Evolutionary conservation across 2,113 vertebrate species (phyloP), one percentile per base, ranked within the genome.

Genomic region (Microtus ochrogaster): DNA sequence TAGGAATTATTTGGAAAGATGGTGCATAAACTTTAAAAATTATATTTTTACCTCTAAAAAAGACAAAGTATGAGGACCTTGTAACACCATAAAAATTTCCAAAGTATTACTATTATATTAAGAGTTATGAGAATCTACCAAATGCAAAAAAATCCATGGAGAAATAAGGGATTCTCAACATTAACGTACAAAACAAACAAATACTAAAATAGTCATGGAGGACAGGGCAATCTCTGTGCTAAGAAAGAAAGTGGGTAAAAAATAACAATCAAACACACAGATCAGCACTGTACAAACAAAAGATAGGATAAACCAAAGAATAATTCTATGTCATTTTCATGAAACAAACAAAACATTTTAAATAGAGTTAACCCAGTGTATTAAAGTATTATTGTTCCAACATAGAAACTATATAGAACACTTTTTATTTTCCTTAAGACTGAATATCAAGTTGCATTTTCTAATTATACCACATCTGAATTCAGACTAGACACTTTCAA

Each of bases 1-100:
- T 92, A 96, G 41, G 2, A 85, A n/a, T 83, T 79, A 85, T 19
- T 81, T 58, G 4, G 11, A n/a, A 90, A 89, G 72, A 68, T 0
- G 24, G 6, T 47, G 21, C 7, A 86, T 24, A 72, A 84, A 84
- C 61, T 91, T 3, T 76, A 36, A 83, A 95, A 30, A 30, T 10
- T 66, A 58, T 9, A 92, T 41, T 82, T 88, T 97, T 86, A 92
- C 6, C 39, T 22, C 65, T 85, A 94, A 19, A 39, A 94, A 89
- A 92, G 52, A 12, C 8, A 90, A 83, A 70, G 89, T 76, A 95
- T 58, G 77, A 90, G 73, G 24, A 89, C 78, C 12, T 1, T 33
- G 6, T 28, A 93, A 79, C 10, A 94, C 36, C 19, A 47, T 79
- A 73, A 92, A 94, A 78, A 39, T 70, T 21, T 70, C 55, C 65